Evolutionary conservation across 2,113 vertebrate species (phyloP), one percentile per base, ranked within the genome.

Genomic region (Ophthalmolycus amberensis): DNA sequence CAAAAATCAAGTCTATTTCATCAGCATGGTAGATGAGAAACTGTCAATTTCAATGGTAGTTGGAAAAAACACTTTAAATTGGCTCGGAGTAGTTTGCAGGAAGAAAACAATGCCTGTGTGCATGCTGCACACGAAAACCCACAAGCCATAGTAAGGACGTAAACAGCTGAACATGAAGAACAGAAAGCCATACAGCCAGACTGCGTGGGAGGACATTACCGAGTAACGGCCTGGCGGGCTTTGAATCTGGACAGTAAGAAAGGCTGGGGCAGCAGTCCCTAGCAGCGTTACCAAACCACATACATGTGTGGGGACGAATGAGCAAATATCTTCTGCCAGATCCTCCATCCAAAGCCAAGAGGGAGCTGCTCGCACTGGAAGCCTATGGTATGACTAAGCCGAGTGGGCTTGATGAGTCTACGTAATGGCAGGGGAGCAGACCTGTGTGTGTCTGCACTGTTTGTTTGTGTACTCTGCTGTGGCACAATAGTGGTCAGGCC

Each of bases 241-340:
- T 58, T 83, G 82, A 73, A 83, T 85, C 78, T 81, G 74, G 85
- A 90, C 85, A 75, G 78, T 84, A 73, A 87, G 85, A 79, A 79
- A 74, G 75, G 85, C 88, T 85, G 77, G 88, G 86, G 83, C 85
- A 83, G 85, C 86, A 72, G 90, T 91, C 88, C 87, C 83, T 85
- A 40, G 83, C 87, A 88, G 88, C 71, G 64, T 90, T 89, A 89
- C 91, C 89, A 93, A 94, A 92, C 93, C 91, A 87, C 90, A 91
- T 91, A 85, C 91, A 91, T 92, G 90, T 93, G 90, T 92, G 90
- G 92, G 92, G 92, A 94, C 92, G 90, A 92, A 93, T 93, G 91
- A 93, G 88, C 88, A 91, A 91, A 91, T 85, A 79, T 93, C 88
- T 90, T 88, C 69, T 89, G 92, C 90, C 91, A 91, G 90, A 92